Base-by-base conservation (phyloP, 1,140 invertebrate genomes). In the Drosophila ficusphila region DNA sequence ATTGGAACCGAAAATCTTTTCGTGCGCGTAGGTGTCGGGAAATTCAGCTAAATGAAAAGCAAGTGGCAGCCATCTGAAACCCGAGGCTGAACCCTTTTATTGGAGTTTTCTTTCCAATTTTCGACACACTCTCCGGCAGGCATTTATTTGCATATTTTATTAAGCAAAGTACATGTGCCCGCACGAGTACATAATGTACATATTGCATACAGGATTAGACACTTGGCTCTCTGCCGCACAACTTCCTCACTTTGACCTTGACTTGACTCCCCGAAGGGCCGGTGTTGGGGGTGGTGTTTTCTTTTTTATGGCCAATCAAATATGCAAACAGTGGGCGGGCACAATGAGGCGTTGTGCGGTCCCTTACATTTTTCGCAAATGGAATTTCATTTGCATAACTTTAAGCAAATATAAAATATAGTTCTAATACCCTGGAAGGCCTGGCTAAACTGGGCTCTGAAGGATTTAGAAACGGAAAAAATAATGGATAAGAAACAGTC, bases 361-460 rank as follows among this genome's bases (percentile, higher is more conserved):
- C 14, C 36, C 31, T 51, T 48, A 29, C 53, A 42, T 39, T 36
- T 53, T 47, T 29, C 25, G 58, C 79, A 70, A 81, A 74, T 81
- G 78, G 76, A 86, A 74, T 86, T 86, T 67, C 64, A 74, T 86
- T 86, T 86, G 68, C 76, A 86, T 81, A 86, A 77, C 81, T 86
- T 79, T 65, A 44, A 72, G 64, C 57, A 67, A 61, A 77, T 60
- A 70, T 73, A 56, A 79, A 79, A 70, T 78, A 78, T 74, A 78
- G 56, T 74, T 51, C 34, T 29, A 69, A 52, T 79, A 70, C 70
- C 49, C 76, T 60, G n/a, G 0, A 34, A 27, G 5, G 6, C 1
- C 14, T 0, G 36, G 14, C 56, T 33, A 19, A 61, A 2, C 38
- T 12, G 19, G 19, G 19, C 19, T 25, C 21, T 42, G 14, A 14